A percentile compares a stretch with the other conserved stretches of the same genome.
Conservation (phyloP, 2,113 vertebrate species). For the Saguinus midas region DNA sequence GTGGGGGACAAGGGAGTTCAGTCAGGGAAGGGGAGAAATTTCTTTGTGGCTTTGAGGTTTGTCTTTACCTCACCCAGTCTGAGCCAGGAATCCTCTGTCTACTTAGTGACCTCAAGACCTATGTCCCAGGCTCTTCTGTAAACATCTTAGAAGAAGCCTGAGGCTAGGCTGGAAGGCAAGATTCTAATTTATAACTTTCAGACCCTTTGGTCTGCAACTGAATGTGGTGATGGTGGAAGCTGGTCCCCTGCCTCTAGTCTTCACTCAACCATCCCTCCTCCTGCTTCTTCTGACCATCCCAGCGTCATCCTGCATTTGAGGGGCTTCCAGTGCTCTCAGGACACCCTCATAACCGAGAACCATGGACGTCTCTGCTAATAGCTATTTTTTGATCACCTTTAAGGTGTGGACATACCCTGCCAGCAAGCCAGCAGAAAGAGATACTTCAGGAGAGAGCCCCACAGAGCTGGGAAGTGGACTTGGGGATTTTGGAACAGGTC, state of each 20-base stretch:
- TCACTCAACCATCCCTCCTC: not conserved
- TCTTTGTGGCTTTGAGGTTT: not conserved
- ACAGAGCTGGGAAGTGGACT: not conserved
- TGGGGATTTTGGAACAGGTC: not conserved
- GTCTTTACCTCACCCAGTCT: too few relatives aligned
- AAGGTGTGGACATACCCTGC: accelerated
- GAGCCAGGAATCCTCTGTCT: not conserved
- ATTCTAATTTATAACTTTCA: not conserved
- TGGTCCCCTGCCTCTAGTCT: not conserved
- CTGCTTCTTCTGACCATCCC: not conserved
- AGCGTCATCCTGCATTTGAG: not conserved
- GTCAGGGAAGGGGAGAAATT: not conserved
- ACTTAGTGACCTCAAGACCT: too few relatives aligned
- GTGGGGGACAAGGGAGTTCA: not conserved
- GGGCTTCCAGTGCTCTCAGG: not conserved
- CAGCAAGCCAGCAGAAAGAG: not conserved
- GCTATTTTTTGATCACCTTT: not conserved
- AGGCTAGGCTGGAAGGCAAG: not conserved
- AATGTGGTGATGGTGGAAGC: not conserved
- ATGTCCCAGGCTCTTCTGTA: not conserved
- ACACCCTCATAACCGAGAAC: not conserved
- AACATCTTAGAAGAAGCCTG: not conserved
- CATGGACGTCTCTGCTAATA: not conserved
- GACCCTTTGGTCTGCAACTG: not conserved
- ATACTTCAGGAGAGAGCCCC: not conserved